Evolutionary conservation across 2,888 invertebrate genomes (phyloP).

Genomic region (Nebria brevicollis): DNA sequence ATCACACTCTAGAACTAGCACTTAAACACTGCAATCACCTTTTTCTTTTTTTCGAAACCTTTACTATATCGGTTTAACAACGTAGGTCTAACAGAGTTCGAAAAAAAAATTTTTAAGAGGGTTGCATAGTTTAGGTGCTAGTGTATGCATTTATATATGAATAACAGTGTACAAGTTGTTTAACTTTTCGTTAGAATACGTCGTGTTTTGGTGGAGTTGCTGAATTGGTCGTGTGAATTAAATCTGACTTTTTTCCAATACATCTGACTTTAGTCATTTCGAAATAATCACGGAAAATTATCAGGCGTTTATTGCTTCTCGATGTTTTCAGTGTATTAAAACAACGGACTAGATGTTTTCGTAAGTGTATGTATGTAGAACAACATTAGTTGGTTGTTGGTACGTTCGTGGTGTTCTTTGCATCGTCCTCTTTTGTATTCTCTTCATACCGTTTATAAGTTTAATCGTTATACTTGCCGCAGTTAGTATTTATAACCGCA

Average conservation of each 20-base stretch:
- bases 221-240: no score
- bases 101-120: no score
- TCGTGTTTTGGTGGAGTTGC: no score
- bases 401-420: constrained; percentile 7
- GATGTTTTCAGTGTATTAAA: constrained; percentile 35
- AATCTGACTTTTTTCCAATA: no score
- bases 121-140: no score
- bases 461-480: constrained; percentile 34
- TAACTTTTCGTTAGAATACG: no score
- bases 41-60: no score
- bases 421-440: constrained; percentile 35
- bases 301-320: constrained; percentile 25
- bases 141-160: background rate
- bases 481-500: constrained; percentile 36
- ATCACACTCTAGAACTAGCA: no score
- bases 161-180: no score
- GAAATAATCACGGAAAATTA: background rate
- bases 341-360: constrained; percentile 22
- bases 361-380: constrained; percentile 2
- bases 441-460: constrained; percentile 32
- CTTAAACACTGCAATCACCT: no score
- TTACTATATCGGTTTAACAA: background rate
- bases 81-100: no score
- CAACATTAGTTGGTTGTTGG: background rate
- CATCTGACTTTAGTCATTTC: no score